These are phyloP conservation scores for Caenorhabditis parvicauda DNA, from an alignment of 2,888 invertebrate genomes.

Conservation along the genomic window DNA sequence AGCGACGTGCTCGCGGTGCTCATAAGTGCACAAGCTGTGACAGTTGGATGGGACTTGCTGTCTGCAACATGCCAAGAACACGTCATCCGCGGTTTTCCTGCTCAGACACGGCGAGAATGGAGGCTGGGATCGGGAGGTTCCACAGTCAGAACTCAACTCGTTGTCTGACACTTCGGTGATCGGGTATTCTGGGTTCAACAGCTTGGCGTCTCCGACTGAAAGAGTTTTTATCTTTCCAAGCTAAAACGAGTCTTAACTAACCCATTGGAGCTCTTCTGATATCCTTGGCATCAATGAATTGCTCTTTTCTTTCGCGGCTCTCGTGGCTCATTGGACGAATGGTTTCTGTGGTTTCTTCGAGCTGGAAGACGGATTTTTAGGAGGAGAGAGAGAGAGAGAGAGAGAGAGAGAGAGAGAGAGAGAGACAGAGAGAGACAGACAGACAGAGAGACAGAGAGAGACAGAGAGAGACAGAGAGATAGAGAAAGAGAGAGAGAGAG, in stretches of 20 bases:
- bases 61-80: conserved; percentile 56
- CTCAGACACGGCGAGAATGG: conserved; percentile 57
- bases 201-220: conserved; percentile 43
- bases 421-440: too few species aligned
- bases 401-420: too few species aligned
- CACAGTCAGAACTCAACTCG: conserved; percentile 54
- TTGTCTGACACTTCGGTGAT: conserved; percentile 54
- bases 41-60: conserved; percentile 57
- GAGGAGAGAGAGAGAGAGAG: too few species aligned
- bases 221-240: background rate
- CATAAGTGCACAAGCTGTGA: conserved; percentile 57
- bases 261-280: conserved; percentile 20
- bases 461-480: too few species aligned
- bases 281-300: conserved; percentile 27
- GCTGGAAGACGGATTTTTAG: too few species aligned
- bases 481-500: too few species aligned
- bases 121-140: conserved; percentile 48
- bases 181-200: conserved; percentile 47
- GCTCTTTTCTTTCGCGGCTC: conserved; percentile 15
- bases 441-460: too few species aligned
- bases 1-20: conserved; percentile 58
- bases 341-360: background rate
- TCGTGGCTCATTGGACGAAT: background rate
- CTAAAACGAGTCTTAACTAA: too few species aligned
- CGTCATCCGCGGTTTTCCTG: conserved; percentile 53